phyloP scores from a whole-genome alignment of 2,797 vertebrate genomes.

The Mus spretus region DNA sequence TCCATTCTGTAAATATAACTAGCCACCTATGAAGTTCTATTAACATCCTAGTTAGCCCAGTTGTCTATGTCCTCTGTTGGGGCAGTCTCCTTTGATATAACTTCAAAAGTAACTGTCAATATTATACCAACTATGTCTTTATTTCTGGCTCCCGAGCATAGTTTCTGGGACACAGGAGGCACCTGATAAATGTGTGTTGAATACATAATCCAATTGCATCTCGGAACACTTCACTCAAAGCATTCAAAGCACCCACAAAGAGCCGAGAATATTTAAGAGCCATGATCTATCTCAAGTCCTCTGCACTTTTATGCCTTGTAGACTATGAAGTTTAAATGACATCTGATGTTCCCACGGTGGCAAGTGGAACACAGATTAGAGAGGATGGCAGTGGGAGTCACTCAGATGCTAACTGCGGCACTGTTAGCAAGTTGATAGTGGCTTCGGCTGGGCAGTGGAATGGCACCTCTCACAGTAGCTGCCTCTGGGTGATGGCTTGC shows the following conservation, averaged over 20 bases:
- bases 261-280: background rate
- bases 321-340: background rate
- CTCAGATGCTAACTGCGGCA: background rate
- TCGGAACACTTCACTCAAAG: constrained; percentile 9
- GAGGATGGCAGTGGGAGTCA: background rate
- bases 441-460: background rate
- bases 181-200: constrained; percentile 58
- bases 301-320: background rate
- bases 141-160: constrained; percentile 53
- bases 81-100: constrained; percentile 51
- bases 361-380: background rate
- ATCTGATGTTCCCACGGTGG: background rate
- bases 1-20: constrained; percentile 58
- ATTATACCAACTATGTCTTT: constrained; percentile 68
- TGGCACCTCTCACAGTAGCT: background rate
- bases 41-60: constrained; percentile 55
- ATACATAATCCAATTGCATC: constrained; percentile 29
- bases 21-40: constrained; percentile 50
- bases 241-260: constrained; percentile 35
- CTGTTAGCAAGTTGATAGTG: background rate
- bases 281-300: background rate
- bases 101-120: constrained; percentile 66
- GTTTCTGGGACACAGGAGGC: constrained; percentile 33
- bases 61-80: constrained; percentile 55
- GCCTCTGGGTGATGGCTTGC: background rate